Evolutionary conservation across 2,888 invertebrate genomes (phyloP).

Genomic region (Mythimna lalbum): DNA sequence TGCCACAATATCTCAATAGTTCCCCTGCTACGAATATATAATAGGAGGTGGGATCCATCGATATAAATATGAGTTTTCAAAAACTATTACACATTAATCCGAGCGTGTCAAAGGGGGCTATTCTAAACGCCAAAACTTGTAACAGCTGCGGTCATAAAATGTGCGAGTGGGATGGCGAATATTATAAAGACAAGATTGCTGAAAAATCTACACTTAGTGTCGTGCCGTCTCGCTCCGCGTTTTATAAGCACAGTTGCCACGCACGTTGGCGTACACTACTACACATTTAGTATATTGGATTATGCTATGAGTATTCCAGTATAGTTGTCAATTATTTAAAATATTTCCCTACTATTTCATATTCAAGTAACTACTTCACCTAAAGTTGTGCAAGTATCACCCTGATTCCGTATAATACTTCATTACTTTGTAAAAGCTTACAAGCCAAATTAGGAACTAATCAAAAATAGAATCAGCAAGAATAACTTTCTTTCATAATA

Average conservation of each 20-base stretch:
- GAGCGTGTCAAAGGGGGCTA: slow-evolving; percentile 1
- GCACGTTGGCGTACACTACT: not conserved
- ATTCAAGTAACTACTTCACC: slow-evolving; percentile 30
- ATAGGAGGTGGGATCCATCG: not conserved
- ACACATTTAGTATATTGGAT: not conserved
- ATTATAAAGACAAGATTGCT: not conserved
- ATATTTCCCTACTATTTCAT: slow-evolving; percentile 48
- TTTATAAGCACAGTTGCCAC: not conserved
- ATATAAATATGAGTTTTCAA: not conserved
- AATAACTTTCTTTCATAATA: slow-evolving; percentile 27
- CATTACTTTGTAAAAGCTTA: slow-evolving; percentile 19
- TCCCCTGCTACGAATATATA: slow-evolving; percentile 2
- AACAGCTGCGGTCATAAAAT: not conserved
- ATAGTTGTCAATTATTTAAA: slow-evolving; percentile 13
- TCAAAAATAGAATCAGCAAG: slow-evolving; percentile 15
- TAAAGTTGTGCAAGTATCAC: slow-evolving; percentile 33
- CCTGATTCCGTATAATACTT: slow-evolving; percentile 40
- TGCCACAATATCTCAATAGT: not conserved
- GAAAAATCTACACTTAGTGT: not conserved
- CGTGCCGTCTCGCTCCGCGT: not conserved
- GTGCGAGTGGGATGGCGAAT: not conserved
- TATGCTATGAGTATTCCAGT: slow-evolving; percentile 28
- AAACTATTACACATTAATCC: not conserved
- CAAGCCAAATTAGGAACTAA: slow-evolving; percentile 38
- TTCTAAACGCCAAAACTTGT: not conserved